Conservation (phyloP, 1,140 invertebrate genomes). For the Triops longicaudatus region DNA sequence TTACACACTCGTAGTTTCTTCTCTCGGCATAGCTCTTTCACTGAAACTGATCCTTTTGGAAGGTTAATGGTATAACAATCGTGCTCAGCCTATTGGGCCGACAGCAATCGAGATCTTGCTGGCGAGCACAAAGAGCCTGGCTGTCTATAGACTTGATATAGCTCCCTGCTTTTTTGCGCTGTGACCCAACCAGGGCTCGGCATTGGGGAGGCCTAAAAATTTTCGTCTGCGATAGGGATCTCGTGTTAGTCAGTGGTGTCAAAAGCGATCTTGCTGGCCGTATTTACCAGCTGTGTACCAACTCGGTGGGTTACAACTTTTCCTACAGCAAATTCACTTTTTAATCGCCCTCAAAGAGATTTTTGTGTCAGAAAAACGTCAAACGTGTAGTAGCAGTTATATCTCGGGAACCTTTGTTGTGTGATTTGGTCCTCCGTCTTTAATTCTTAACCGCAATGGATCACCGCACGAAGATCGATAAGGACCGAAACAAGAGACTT, state of each 20-base stretch:
- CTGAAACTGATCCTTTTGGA: background rate
- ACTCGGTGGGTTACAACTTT: too few species aligned
- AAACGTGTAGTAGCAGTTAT: too few species aligned
- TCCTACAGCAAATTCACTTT: too few species aligned
- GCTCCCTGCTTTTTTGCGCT: background rate
- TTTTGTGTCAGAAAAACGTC: too few species aligned
- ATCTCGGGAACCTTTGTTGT: too few species aligned
- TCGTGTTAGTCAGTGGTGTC: background rate
- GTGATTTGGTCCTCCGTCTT: background rate
- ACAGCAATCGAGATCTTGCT: background rate
- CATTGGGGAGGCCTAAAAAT: conserved; percentile 1
- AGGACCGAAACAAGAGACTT: background rate
- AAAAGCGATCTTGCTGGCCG: background rate
- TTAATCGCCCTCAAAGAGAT: background rate
- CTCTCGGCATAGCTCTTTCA: background rate
- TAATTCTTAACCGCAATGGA: background rate
- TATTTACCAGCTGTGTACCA: background rate
- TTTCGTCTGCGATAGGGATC: background rate
- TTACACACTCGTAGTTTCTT: background rate
- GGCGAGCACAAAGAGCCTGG: background rate
- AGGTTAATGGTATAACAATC: conserved; percentile 3
- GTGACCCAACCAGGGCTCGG: background rate
- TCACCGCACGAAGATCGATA: background rate
- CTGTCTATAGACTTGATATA: background rate
- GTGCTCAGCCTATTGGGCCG: background rate